Base-by-base conservation (phyloP, 2,113 vertebrate genomes). In the Carassius gibelio region DNA sequence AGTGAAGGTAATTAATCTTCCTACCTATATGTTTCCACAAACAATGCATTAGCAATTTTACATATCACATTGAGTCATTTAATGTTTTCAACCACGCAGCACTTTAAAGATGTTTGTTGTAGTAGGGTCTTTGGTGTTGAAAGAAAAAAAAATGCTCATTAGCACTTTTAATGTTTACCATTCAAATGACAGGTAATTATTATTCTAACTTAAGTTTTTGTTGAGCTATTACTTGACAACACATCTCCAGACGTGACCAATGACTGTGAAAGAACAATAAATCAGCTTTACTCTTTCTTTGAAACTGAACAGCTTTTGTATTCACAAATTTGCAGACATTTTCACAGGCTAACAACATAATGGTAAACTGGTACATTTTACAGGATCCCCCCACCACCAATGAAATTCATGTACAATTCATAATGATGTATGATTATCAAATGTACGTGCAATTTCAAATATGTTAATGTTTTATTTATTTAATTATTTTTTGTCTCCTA, bases 1-100 rank as follows among this genome's bases (percentile, higher is more conserved):
- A 96, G 96, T 98, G 86, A 99, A 99, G 96, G 97, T 99, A 97
- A 95, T 81, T 74, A n/a, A 75, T 84, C 64, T 76, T 38, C 23
- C 61, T 45, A 15, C 75, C 76, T n/a, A 10, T 79, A 3, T 66
- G 8, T 52, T 4, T 87, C 74, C 59, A 48, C 21, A 74, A 61
- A 61, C 55, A 64, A 80, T 4, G 38, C 59, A 64, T 62, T 26
- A 64, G 21, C 71, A 66, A 26, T 61, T 38, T 23, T 19, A 38
- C 55, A 61, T 17, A 21, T 77, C 19, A 45, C 21, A n/a, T 45
- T 3, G 55, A 78, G 52, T 6, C 30, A 14, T 23, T 34, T 10
- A 38, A 13, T 21, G 34, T 38, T 79, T 36, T 59, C 30, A 38
- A 14, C 19, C 8, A 13, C 1, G 5, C 42, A 57, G 75, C 75